Evolutionary conservation across 2,113 vertebrate species (phyloP), one percentile per base, ranked within the genome.

Genomic region (Rutilus rutilus): DNA sequence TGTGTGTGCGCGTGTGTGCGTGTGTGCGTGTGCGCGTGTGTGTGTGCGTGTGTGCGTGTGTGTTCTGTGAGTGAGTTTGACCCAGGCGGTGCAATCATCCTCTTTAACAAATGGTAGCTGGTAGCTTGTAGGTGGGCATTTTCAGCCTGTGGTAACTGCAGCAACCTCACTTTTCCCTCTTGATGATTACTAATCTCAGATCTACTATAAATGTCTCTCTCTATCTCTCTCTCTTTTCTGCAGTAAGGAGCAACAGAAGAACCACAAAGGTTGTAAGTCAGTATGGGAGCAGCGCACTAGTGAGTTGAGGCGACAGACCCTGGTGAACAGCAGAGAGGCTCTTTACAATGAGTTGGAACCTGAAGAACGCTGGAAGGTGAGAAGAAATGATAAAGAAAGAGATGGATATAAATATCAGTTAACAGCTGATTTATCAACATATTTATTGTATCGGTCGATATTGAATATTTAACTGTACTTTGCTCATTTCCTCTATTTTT

Each of bases 281-380:
- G 96, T 99, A 88, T 99, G 98, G 98, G 98, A 99, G 89, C 97
- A 99, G 91, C 95, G 98, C 33, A 97, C 97, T 12, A 97, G 93
- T 87, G 98, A 99, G 93, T 96, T 99, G 88, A 93, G 98, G 30
- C 96, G 95, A 85, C 97, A 98, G 94, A 98, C 97, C 36, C 91
- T 99, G 88, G 92, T 96, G 91, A 96, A 96, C 77, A 99, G 98
- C 92, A 94, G 96, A 0, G 98, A 99, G 89, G 97, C 97, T 0
- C 95, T 99, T 2, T 98, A 98, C 92, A 96, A 94, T 4, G 97
- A 98, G 90, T 86, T 97, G 94, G 97, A 97, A 50, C 93, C 97
- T 0, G 97, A 97, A 39, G 97, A 98, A 74, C 96, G 95, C 90
- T 98, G 97, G 97, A 96, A 97, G 93, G 95, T 92, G 17, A 77